Conservation (phyloP, 92 coral and sea anemone genomes). For the Epizoanthus illoricatus region DNA sequence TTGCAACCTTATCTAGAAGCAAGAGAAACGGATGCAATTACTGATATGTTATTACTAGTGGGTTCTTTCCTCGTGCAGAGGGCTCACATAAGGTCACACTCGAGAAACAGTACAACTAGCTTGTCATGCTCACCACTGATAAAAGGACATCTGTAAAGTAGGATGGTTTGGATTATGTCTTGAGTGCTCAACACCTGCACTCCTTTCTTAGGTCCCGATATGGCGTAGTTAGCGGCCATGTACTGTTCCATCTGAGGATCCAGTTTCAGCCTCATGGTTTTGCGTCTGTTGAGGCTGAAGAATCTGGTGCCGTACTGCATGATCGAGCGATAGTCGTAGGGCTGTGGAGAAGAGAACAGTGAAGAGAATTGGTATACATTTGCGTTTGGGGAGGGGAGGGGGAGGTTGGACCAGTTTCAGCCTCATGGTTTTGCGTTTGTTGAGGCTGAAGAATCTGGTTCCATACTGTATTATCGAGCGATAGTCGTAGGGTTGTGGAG, state of each 20-base stretch:
- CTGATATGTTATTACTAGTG: no score
- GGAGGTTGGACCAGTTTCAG: conserved; percentile 58
- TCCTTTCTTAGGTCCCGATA: conserved; percentile 39
- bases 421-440: conserved; percentile 53
- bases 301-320: conserved; percentile 72
- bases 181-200: conserved; percentile 51
- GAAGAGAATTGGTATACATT: background rate
- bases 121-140: conserved; percentile 45
- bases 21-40: background rate
- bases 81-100: background rate
- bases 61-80: no score
- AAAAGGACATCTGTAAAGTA: conserved; percentile 63
- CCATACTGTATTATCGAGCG: conserved; percentile 81
- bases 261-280: conserved; percentile 61
- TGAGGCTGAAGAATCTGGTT: conserved; percentile 51
- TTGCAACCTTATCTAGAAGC: conserved; percentile 59
- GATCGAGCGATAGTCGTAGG: conserved; percentile 72
- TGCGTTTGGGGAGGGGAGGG: background rate
- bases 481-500: background rate
- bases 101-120: background rate
- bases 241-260: conserved; percentile 55
- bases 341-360: conserved; percentile 37
- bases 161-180: conserved; percentile 73
- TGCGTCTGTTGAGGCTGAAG: conserved; percentile 54
- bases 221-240: conserved; percentile 58